Conservation (phyloP, 2,113 vertebrate species). For the Philantomba maxwellii region DNA sequence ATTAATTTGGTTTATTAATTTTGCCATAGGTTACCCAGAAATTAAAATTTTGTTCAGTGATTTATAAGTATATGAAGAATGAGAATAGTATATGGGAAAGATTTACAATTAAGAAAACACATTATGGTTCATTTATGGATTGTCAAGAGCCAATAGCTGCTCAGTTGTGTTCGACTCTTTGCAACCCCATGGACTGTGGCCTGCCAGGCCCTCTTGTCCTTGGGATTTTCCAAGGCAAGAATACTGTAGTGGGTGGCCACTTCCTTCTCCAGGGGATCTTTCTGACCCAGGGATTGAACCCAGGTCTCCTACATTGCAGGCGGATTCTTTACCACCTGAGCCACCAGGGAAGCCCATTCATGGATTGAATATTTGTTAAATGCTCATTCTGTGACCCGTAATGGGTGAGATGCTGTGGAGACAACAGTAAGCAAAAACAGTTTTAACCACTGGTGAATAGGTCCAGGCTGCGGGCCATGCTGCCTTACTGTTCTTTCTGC, state of each 20-base stretch:
- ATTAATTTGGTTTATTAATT: not conserved
- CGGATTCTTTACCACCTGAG: not conserved
- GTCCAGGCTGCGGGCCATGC: not conserved
- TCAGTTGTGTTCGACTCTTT: not conserved
- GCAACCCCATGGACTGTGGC: not conserved
- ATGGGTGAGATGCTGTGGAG: not conserved
- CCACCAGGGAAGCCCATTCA: not conserved
- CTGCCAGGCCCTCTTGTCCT: not conserved
- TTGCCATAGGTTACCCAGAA: not conserved
- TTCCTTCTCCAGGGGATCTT: not conserved
- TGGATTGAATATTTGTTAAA: not conserved
- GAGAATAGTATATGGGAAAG: not conserved
- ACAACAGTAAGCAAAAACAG: not conserved
- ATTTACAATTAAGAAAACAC: not conserved
- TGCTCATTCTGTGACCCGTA: not conserved
- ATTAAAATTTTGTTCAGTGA: not conserved
- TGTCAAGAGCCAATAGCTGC: not conserved
- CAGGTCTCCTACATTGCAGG: not conserved
- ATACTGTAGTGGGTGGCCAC: not conserved
- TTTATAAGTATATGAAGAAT: not conserved
- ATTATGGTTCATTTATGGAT: not conserved
- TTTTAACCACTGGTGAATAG: not conserved
- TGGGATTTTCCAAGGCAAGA: not conserved
- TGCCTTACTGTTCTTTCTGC: not conserved
- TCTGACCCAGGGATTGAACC: not conserved